Percentiles rank a stretch among this genome's conserved stretches.
phyloP scores from a whole-genome alignment of 2,888 invertebrate species.

The Petrophora chlorosata region DNA sequence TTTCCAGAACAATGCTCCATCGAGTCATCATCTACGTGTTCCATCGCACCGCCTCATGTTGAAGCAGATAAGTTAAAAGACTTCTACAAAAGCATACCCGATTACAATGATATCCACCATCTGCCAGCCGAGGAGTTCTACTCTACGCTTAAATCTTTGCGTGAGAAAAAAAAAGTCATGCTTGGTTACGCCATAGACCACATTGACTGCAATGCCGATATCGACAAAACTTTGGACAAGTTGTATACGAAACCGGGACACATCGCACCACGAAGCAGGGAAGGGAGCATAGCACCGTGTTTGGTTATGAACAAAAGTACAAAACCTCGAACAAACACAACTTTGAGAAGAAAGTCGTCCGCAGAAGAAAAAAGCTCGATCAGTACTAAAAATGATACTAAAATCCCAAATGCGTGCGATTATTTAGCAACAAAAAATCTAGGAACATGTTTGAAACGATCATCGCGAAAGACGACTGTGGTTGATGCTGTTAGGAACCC shows the following conservation, averaged over 20 bases:
- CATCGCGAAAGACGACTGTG: constrained; percentile 40
- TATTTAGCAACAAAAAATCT: constrained; percentile 31
- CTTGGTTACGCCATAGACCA: constrained; percentile 63
- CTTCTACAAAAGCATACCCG: constrained; percentile 91
- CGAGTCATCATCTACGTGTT: constrained; percentile 63
- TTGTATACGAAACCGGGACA: constrained; percentile 40
- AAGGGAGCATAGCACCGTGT: constrained; percentile 34
- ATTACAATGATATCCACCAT: constrained; percentile 90
- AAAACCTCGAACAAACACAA: constrained; percentile 32
- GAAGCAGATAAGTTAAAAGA: constrained; percentile 86
- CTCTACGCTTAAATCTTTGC: constrained; percentile 86
- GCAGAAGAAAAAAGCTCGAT: constrained; percentile 39
- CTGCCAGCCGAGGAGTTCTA: constrained; percentile 90
- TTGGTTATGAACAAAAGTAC: constrained; percentile 32
- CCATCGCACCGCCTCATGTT: constrained; percentile 59
- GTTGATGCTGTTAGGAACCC: constrained; percentile 37
- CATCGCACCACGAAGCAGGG: constrained; percentile 22
- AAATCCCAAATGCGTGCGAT: constrained; percentile 30
- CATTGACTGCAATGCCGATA: constrained; percentile 49
- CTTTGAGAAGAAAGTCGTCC: constrained; percentile 42
- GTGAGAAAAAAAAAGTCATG: constrained; percentile 85
- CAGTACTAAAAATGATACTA: constrained; percentile 31
- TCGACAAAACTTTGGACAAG: constrained; percentile 42
- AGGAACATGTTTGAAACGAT: constrained; percentile 48
- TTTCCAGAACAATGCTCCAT: constrained; percentile 64